Evolutionary conservation across 2,797 vertebrate genomes (phyloP), one percentile per base, ranked within the genome.

Genomic region (Rhinella marina): DNA sequence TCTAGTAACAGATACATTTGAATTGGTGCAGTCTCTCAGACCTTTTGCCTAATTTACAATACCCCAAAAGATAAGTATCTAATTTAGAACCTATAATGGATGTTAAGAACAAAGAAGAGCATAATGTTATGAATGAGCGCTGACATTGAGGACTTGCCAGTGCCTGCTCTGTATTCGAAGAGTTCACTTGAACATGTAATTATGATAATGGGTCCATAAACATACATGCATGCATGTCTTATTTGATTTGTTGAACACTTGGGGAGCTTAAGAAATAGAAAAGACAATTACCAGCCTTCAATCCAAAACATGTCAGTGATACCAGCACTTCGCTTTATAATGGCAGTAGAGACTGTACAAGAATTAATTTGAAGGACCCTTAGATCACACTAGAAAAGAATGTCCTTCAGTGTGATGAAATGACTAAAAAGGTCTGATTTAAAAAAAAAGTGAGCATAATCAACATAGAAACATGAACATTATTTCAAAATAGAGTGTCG

Each of bases 141-240:
- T 84, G 82, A 73, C 68, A 84, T 17, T 64, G 80, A 81, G 61
- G 62, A 66, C 80, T 50, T 81, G 48, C 68, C 82, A 72, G 82
- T 72, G 82, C 64, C 66, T 84, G 66, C 82, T 72, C 66, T 84
- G 57, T 41, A 73, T 84, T 84, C 54, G 27, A 73, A 13, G 27
- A 84, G 82, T 84, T 84, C 68, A 59, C 66, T 84, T 84, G 68
- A 84, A 84, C 64, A 84, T 84, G 70, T 84, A 84, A 84, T 84
- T 84, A 84, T 84, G 66, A 73, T 84, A 84, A 84, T 84, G 54
- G 68, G 29, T 25, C 82, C 68, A 84, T 84, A 84, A 84, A 84
- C 82, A 84, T 73, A 73, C 82, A 84, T 84, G 82, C 68, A 84
- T 73, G 68, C 82, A 84, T 84, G 82, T 84, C 70, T 73, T 84